These are phyloP conservation scores for Sarcoramphus papa DNA, from an alignment of 2,797 vertebrate species.

Conservation along the genomic window DNA sequence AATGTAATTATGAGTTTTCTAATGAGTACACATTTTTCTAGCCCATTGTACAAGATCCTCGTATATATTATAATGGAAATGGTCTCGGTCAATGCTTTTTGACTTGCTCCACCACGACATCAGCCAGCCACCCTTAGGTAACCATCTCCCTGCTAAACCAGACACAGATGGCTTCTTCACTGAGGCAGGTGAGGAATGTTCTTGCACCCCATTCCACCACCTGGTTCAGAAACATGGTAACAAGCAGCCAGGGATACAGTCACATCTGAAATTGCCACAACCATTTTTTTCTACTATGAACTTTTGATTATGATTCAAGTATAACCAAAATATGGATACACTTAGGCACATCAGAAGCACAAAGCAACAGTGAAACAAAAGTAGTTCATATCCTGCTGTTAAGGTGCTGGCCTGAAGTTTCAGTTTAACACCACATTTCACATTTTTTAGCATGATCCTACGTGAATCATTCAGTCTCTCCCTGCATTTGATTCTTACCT, in stretches of 20 bases:
- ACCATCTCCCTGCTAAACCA: background rate
- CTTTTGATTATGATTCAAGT: background rate
- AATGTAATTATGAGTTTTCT: background rate
- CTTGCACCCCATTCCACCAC: background rate
- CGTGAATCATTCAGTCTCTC: background rate
- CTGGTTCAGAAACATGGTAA: background rate
- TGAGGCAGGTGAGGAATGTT: background rate
- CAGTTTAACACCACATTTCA: background rate
- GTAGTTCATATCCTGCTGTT: background rate
- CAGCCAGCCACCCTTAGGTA: background rate
- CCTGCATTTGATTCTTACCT: background rate
- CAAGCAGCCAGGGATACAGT: background rate
- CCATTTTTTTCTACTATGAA: background rate
- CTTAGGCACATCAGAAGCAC: background rate
- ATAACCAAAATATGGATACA: background rate
- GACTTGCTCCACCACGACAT: background rate
- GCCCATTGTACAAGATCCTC: background rate
- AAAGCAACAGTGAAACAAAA: background rate
- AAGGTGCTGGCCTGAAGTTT: background rate
- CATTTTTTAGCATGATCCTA: background rate
- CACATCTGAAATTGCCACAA: background rate
- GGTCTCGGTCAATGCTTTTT: background rate
- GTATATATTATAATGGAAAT: background rate
- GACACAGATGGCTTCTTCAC: background rate
- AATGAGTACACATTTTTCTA: background rate